phyloP scores from a whole-genome alignment of 2,888 invertebrate genomes.

The Caenorhabditis drosophilae region DNA sequence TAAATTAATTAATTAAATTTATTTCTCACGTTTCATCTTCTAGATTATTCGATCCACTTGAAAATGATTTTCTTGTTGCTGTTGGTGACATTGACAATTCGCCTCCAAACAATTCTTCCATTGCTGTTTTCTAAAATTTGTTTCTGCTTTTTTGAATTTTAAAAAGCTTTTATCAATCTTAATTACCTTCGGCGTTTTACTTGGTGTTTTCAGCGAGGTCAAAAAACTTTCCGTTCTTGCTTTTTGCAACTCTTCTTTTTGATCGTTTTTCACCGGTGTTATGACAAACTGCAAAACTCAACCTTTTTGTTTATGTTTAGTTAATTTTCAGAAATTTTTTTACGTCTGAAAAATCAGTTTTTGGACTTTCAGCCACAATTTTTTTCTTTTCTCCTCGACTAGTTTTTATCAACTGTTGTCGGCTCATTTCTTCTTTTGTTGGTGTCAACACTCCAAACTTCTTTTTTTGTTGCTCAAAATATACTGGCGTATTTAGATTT shows the following conservation, averaged over 20 bases:
- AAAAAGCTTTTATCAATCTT: background rate
- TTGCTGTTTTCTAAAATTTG: constrained; percentile 3
- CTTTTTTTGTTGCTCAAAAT: too few relatives aligned
- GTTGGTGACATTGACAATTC: constrained; percentile 28
- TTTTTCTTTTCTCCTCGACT: constrained; percentile 6
- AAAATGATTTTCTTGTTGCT: constrained; percentile 8
- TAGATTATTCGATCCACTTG: background rate
- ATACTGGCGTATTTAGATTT: too few relatives aligned
- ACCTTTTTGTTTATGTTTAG: background rate
- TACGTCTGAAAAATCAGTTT: constrained; percentile 1
- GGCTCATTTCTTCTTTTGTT: too few relatives aligned
- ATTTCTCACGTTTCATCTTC: constrained; percentile 1
- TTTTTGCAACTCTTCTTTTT: background rate
- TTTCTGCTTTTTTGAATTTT: background rate
- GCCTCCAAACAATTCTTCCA: constrained; percentile 16
- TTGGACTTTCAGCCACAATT: background rate
- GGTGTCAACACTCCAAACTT: too few relatives aligned
- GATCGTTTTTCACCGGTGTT: constrained; percentile 7
- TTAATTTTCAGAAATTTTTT: background rate
- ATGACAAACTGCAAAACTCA: background rate
- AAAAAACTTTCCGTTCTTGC: constrained; percentile 7
- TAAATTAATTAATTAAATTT: background rate
- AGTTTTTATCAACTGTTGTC: too few relatives aligned
- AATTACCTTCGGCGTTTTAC: constrained; percentile 16
- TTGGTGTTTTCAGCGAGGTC: constrained; percentile 14